Base-by-base conservation (phyloP, 2,797 vertebrate species). In the Lycodopsis pacificus region DNA sequence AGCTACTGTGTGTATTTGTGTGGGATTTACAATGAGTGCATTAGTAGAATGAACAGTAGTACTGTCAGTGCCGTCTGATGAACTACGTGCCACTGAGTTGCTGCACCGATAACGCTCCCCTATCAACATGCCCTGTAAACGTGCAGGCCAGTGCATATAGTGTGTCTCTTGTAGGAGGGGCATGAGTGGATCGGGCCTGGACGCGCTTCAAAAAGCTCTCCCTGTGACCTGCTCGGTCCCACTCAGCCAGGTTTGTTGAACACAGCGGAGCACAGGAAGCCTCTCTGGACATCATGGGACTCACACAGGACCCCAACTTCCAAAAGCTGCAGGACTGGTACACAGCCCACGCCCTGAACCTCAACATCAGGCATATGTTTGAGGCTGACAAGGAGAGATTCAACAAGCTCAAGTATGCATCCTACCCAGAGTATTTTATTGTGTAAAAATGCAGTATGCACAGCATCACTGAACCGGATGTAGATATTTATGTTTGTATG, bases 351-450 rank as follows among this genome's bases (percentile, higher is more conserved):
- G 88, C 90, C 44, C 71, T 94, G 57, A 92, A 90, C 68, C 95
- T 99, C 83, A 96, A 96, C 85, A 88, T 99, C 91, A 96, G 97
- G 88, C 88, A 95, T 72, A 95, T 99, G 91, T 99, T 99, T 83
- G 95, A 97, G 9, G 75, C 89, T 12, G 96, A 98, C 78, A 95
- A 95, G 87, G 95, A 96, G 7, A 95, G 98, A 53, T 99, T 98
- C 95, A 91, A 81, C 84, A 97, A 95, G 63, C 93, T 98, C 92
- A 99, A 97, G 98, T 99, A 93, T 61, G 80, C 44, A 20, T 62
- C 36, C 1, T 27, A 4, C 46, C 38, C 1, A 54, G 36, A 58
- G 9, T 22, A 11, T 62, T 53, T 25, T 20, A 27, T 30, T 32
- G 3, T 14, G 12, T 36, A 34, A 38, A 42, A 65, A 27, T 63